Base-by-base conservation (phyloP, 2,888 invertebrate genomes). In the Perizoma flavofasciatum region DNA sequence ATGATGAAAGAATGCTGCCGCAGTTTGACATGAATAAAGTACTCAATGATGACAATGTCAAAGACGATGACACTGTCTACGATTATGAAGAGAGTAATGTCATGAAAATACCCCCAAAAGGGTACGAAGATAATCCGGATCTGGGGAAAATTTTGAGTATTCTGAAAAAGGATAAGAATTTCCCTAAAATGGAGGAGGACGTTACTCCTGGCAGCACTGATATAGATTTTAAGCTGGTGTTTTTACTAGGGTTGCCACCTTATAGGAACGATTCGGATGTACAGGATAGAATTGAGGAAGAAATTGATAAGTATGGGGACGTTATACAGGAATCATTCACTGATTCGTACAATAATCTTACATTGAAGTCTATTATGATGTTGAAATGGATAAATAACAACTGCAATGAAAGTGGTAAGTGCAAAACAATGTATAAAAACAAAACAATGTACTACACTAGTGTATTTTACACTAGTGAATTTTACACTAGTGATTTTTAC, bases 331-430 rank as follows among this genome's bases (percentile, higher is more conserved):
- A 97, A 78, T 94, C 94, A 46, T 97, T 97, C 78, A 82, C 95
- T 43, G 97, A 97, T 81, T 95, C 96, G 0, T 97, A 97, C 78
- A 96, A 97, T 81, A 97, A 97, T 93, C 91, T 97, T 67, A 97
- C 97, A 0, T 77, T 97, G 34, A 97, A 97, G 80, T 96, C 97
- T 48, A 94, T 97, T 8, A 95, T 96, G 94, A 94, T 97, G 93
- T 81, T 97, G 59, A 97, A 97, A 79, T 96, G 97, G 95, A 95
- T 96, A 32, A 94, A 93, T 5, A 93, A 92, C 43, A 94, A 95
- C 71, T 97, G 97, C 74, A 86, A 91, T 52, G 89, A 89, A 41
- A 89, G 85, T 70, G 89, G 91, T 91, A 48, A 86, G 89, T 82
- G 9, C n/a, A 34, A 4, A n/a, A 7, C 9, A 10, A 6, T 49